Conservation (phyloP, 2,113 vertebrate genomes). For the Gymnocephalus cernua region DNA sequence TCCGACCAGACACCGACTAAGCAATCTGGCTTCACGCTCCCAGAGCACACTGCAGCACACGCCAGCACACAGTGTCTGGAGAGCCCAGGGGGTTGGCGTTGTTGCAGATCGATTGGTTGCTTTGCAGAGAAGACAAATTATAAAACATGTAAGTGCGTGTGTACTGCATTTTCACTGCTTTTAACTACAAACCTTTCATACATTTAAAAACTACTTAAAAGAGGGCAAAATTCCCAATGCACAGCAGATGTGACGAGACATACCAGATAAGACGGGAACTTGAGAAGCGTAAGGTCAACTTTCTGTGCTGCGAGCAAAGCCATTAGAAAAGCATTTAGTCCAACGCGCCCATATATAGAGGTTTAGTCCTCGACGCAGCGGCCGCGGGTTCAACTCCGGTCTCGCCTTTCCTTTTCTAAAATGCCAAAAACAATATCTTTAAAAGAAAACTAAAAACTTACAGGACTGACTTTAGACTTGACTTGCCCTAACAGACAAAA, state of each 20-base stretch:
- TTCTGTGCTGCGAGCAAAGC: neutral
- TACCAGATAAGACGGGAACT: slow-evolving; percentile 25
- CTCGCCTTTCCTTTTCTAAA: too few species aligned
- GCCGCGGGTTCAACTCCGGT: too few species aligned
- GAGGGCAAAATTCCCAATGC: neutral
- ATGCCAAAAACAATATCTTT: too few species aligned
- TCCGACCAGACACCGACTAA: slow-evolving; percentile 36
- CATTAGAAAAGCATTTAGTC: neutral
- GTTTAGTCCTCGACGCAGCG: too few species aligned
- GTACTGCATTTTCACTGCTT: neutral
- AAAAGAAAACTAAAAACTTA: too few species aligned
- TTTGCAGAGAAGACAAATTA: slow-evolving; percentile 15
- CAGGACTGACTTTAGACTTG: too few species aligned
- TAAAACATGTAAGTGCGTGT: slow-evolving; percentile 22
- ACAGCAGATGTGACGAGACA: neutral
- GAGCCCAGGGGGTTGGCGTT: slow-evolving; percentile 22
- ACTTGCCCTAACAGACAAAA: too few species aligned
- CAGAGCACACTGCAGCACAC: slow-evolving; percentile 21
- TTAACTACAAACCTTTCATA: neutral
- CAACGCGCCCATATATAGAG: too few species aligned
- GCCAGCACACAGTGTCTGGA: slow-evolving; percentile 14
- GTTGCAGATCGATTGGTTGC: slow-evolving; percentile 29
- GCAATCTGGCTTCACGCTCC: slow-evolving; percentile 16
- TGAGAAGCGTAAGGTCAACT: slow-evolving; percentile 20
- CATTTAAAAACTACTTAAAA: neutral